These are phyloP conservation scores for Falco biarmicus DNA, from an alignment of 2,797 vertebrate genomes.

Conservation along the genomic window DNA sequence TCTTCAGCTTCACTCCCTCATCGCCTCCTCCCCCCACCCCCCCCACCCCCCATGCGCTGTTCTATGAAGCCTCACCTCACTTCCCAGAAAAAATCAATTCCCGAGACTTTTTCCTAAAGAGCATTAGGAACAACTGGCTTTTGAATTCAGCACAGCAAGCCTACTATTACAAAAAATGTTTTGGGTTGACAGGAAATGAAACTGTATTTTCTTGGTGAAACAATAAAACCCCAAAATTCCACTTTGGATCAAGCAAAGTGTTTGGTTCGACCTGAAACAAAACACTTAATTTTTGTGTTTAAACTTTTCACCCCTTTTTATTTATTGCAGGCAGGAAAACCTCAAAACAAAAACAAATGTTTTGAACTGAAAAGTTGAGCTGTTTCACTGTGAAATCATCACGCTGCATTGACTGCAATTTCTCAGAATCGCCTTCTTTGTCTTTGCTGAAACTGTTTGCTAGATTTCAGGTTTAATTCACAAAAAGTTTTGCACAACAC, in stretches of 20 bases:
- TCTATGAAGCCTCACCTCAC: background rate
- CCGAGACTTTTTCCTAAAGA: conserved; percentile 25
- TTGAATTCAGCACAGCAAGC: conserved; percentile 26
- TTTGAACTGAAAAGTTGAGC: conserved; percentile 36
- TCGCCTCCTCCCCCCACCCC: background rate
- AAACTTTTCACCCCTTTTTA: conserved; percentile 69
- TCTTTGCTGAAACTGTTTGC: background rate
- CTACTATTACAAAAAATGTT: conserved; percentile 31
- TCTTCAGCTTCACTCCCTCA: background rate
- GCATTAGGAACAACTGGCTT: background rate
- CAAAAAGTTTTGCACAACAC: background rate
- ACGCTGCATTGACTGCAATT: background rate
- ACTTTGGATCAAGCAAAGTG: conserved; percentile 15
- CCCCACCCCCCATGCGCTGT: background rate
- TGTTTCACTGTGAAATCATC: conserved; percentile 52
- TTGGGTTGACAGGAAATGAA: conserved; percentile 53
- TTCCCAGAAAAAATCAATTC: conserved; percentile 21
- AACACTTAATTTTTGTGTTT: conserved; percentile 47
- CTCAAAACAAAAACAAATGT: conserved; percentile 74
- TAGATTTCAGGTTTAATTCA: conserved; percentile 13
- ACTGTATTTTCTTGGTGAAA: conserved; percentile 55
- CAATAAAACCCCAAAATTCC: conserved; percentile 46
- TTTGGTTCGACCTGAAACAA: conserved; percentile 57
- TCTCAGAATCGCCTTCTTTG: conserved; percentile 41
- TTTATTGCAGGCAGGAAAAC: conserved; percentile 66